Percentiles rank a stretch among this genome's conserved stretches.
phyloP scores from a whole-genome alignment of 2,888 invertebrate genomes.

The Mythimna albipuncta region DNA sequence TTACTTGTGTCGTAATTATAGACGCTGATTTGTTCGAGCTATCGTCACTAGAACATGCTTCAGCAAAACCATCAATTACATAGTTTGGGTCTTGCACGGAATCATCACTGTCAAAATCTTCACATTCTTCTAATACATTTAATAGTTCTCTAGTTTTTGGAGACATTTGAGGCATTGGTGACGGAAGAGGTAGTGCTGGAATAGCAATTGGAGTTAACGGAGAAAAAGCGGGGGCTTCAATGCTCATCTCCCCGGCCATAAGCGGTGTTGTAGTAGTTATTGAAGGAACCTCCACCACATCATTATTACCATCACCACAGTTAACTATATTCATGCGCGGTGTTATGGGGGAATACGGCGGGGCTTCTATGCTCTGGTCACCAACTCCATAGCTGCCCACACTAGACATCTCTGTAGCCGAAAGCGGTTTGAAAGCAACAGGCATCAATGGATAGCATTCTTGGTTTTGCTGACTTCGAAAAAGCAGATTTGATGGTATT shows the following conservation, averaged over 20 bases:
- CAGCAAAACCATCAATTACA: slow-evolving; percentile 16
- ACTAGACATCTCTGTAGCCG: slow-evolving; percentile 19
- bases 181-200: slow-evolving; percentile 13
- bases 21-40: slow-evolving; percentile 25
- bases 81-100: slow-evolving; percentile 22
- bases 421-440: slow-evolving; percentile 27
- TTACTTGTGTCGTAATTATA: slow-evolving; percentile 22
- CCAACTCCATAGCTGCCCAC: slow-evolving; percentile 27
- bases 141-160: slow-evolving; percentile 27
- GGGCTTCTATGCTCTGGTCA: slow-evolving; percentile 36
- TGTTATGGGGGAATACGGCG: slow-evolving; percentile 26
- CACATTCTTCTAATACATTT: slow-evolving; percentile 9
- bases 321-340: slow-evolving; percentile 27
- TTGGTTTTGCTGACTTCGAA: slow-evolving; percentile 31
- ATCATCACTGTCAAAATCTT: slow-evolving; percentile 18
- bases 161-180: slow-evolving; percentile 39
- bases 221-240: slow-evolving; percentile 18
- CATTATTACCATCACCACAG: slow-evolving; percentile 10
- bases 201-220: slow-evolving; percentile 13
- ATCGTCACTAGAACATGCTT: slow-evolving; percentile 18
- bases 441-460: slow-evolving; percentile 29
- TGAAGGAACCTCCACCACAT: slow-evolving; percentile 18
- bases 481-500: slow-evolving; percentile 29
- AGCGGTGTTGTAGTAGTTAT: slow-evolving; percentile 23
- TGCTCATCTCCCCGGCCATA: slow-evolving; percentile 14